Conservation (phyloP, 37 sponge, comb jelly and placozoan species). For the Oscarella lobularis region DNA sequence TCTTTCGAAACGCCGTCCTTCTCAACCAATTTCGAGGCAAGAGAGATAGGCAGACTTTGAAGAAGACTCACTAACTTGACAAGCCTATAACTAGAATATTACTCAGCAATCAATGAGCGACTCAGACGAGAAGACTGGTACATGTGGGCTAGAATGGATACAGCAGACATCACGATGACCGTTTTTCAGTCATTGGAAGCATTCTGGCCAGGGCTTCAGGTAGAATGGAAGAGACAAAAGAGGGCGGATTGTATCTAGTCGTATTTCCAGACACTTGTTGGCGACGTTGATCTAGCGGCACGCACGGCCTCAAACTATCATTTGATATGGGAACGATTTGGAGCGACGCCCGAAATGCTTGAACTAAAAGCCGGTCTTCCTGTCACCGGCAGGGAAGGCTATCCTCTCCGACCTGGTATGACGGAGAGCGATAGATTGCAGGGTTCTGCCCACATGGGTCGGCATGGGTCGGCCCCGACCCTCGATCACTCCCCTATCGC, state of each 20-base stretch:
- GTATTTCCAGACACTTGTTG: slow-evolving; percentile 29
- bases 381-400: slow-evolving; percentile 10
- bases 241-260: neutral
- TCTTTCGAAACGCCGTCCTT: slow-evolving; percentile 5
- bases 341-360: slow-evolving; percentile 42
- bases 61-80: too few species aligned
- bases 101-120: neutral
- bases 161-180: slow-evolving; percentile 8
- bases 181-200: slow-evolving; percentile 28
- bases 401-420: slow-evolving; percentile 47
- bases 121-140: slow-evolving; percentile 29
- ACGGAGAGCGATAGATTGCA: too few species aligned
- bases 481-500: too few species aligned
- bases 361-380: slow-evolving; percentile 18
- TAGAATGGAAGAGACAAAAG: too few species aligned
- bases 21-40: neutral
- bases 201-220: slow-evolving; percentile 51
- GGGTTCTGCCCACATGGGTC: too few species aligned
- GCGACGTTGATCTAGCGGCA: slow-evolving; percentile 32
- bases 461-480: too few species aligned
- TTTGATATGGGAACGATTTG: slow-evolving; percentile 36
- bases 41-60: neutral
- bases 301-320: slow-evolving; percentile 33
- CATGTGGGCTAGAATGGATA: slow-evolving; percentile 41
- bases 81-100: neutral